Evolutionary conservation across 2,888 invertebrate genomes (phyloP).

Genomic region (Stegana nigrithorax): DNA sequence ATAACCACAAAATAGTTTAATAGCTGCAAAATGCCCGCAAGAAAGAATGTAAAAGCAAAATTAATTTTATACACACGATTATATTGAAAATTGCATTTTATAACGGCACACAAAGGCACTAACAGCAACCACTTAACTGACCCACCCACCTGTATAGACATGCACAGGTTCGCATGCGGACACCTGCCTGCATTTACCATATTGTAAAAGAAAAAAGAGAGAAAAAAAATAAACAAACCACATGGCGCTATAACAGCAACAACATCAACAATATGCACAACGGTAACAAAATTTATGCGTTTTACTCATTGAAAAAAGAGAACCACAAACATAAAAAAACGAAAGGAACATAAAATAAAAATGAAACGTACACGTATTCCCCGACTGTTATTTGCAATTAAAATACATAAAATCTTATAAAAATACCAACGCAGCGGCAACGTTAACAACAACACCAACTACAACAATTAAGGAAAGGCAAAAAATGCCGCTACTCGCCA

Average conservation of each 20-base stretch:
- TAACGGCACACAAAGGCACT: background rate
- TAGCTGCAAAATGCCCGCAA: slow-evolving; percentile 8
- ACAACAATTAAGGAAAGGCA: background rate
- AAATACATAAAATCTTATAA: slow-evolving; percentile 6
- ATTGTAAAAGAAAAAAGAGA: background rate
- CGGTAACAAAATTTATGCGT: background rate
- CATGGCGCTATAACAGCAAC: background rate
- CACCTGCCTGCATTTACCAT: too few relatives aligned
- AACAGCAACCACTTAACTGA: background rate
- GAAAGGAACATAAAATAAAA: too few relatives aligned
- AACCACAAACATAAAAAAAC: background rate
- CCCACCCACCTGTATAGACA: background rate
- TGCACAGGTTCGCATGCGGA: background rate
- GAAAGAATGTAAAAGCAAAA: slow-evolving; percentile 10
- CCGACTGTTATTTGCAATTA: slow-evolving; percentile 9
- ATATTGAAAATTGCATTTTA: background rate
- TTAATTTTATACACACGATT: background rate
- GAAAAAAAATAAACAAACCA: background rate
- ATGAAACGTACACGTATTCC: too few relatives aligned
- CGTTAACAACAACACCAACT: too few relatives aligned
- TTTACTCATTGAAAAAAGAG: background rate
- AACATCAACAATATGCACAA: background rate
- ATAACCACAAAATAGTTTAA: too few relatives aligned
- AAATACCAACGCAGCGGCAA: slow-evolving; percentile 4
- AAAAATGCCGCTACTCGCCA: background rate